These are phyloP conservation scores for Chlorops oryzae DNA, from an alignment of 1,140 invertebrate species.

Conservation along the genomic window DNA sequence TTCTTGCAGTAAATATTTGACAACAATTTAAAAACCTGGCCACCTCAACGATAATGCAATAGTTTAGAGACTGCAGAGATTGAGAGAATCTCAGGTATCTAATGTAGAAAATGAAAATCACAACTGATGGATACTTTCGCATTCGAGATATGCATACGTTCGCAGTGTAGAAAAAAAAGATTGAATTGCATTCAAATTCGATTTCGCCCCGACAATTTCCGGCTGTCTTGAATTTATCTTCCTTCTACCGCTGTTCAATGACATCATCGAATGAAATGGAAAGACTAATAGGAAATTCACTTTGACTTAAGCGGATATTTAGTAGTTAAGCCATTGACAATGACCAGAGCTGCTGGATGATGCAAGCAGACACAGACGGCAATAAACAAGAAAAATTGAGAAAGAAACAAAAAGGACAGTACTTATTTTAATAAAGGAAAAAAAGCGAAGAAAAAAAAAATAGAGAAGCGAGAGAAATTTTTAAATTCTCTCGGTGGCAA, in stretches of 20 bases:
- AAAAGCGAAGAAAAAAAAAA: not conserved
- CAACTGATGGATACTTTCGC: too few relatives aligned
- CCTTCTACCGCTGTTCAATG: not conserved
- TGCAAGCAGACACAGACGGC: not conserved
- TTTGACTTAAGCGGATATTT: conserved; percentile 45
- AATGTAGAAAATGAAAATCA: too few relatives aligned
- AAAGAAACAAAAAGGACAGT: not conserved
- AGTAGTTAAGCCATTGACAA: conserved; percentile 27
- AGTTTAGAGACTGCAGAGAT: too few relatives aligned
- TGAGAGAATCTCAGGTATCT: too few relatives aligned
- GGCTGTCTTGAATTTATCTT: conserved; percentile 7
- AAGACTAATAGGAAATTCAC: conserved; percentile 30
- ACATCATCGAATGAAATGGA: not conserved
- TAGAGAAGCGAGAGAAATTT: not conserved
- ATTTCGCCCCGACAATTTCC: conserved; percentile 3
- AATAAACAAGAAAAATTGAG: conserved; percentile 6
- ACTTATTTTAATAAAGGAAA: too few relatives aligned
- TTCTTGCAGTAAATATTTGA: too few relatives aligned
- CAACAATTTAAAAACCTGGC: too few relatives aligned
- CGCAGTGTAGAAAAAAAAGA: too few relatives aligned
- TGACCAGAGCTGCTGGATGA: not conserved
- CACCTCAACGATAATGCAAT: too few relatives aligned
- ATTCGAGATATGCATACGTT: too few relatives aligned
- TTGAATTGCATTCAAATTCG: conserved; percentile 4
- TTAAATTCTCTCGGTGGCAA: too few relatives aligned